These are phyloP conservation scores for Felis chaus DNA, from an alignment of 2,113 vertebrate species.

Conservation along the genomic window DNA sequence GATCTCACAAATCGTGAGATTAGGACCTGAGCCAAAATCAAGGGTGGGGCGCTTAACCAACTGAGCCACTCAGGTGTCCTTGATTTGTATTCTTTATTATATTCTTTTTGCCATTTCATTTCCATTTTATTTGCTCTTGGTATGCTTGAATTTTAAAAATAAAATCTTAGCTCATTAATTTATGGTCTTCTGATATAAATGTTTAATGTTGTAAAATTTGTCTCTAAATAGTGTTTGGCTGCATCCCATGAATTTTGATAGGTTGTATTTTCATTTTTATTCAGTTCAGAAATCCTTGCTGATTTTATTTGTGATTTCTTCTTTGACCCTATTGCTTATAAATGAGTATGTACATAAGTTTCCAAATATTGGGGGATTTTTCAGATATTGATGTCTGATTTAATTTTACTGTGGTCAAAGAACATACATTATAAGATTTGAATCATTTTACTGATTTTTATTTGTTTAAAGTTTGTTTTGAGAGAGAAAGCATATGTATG, in stretches of 20 bases:
- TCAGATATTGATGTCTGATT: constrained; percentile 22
- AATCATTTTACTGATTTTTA: not conserved
- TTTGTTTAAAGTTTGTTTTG: too few relatives aligned
- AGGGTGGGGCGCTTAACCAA: too few relatives aligned
- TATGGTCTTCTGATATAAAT: not conserved
- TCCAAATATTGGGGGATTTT: not conserved
- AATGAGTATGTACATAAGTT: not conserved
- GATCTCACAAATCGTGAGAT: too few relatives aligned
- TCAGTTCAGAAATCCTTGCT: not conserved
- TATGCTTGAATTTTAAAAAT: constrained; percentile 41
- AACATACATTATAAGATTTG: not conserved
- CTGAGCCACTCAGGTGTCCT: too few relatives aligned
- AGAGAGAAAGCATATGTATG: too few relatives aligned
- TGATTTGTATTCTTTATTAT: constrained; percentile 40
- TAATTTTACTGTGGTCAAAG: not conserved
- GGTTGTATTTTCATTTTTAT: not conserved
- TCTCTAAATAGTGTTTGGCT: not conserved
- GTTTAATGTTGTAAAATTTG: constrained; percentile 17
- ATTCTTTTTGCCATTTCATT: not conserved
- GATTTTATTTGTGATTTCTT: constrained; percentile 26
- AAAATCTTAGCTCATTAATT: not conserved
- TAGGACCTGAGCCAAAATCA: too few relatives aligned
- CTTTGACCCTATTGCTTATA: not conserved
- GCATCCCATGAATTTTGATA: not conserved
- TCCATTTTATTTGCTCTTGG: constrained; percentile 34